These are phyloP conservation scores for Tetramorium alpestre DNA, from an alignment of 1,140 invertebrate genomes.

Conservation along the genomic window DNA sequence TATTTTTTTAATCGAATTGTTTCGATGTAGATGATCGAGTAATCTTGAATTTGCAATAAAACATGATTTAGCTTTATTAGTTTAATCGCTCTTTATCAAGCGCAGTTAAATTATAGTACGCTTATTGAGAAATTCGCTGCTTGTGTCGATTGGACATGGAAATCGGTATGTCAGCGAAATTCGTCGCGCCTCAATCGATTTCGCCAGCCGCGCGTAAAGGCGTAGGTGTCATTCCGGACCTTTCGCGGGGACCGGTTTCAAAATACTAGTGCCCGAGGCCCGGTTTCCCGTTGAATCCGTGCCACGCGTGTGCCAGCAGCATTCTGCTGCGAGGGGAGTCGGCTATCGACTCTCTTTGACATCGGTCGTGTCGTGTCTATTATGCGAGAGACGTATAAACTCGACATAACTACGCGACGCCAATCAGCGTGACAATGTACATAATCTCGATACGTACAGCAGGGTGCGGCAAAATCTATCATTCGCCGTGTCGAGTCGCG, in stretches of 20 bases:
- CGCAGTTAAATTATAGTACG: background rate
- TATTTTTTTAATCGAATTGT: background rate
- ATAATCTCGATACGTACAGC: constrained; percentile 20
- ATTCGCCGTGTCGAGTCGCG: constrained; percentile 23
- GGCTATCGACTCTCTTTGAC: constrained; percentile 33
- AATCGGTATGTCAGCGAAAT: constrained; percentile 60
- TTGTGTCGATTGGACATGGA: constrained; percentile 53
- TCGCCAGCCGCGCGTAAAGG: constrained; percentile 42
- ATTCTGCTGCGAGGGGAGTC: constrained; percentile 14
- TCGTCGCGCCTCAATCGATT: constrained; percentile 65
- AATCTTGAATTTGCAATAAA: background rate
- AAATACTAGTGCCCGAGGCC: constrained; percentile 57
- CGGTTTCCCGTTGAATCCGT: constrained; percentile 42
- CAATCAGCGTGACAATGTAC: constrained; percentile 36
- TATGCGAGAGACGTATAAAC: constrained; percentile 51
- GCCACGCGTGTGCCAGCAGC: constrained; percentile 38
- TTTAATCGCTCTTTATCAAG: background rate
- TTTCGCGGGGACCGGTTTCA: constrained; percentile 67
- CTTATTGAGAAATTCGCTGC: constrained; percentile 39
- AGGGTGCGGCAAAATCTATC: constrained; percentile 49
- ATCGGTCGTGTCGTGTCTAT: constrained; percentile 49
- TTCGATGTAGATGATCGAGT: background rate
- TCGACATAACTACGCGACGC: constrained; percentile 32
- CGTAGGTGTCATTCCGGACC: constrained; percentile 69
- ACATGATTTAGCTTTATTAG: background rate